These are phyloP conservation scores for Sorex maritimensis DNA, from an alignment of 2,797 vertebrate genomes.

Conservation along the genomic window DNA sequence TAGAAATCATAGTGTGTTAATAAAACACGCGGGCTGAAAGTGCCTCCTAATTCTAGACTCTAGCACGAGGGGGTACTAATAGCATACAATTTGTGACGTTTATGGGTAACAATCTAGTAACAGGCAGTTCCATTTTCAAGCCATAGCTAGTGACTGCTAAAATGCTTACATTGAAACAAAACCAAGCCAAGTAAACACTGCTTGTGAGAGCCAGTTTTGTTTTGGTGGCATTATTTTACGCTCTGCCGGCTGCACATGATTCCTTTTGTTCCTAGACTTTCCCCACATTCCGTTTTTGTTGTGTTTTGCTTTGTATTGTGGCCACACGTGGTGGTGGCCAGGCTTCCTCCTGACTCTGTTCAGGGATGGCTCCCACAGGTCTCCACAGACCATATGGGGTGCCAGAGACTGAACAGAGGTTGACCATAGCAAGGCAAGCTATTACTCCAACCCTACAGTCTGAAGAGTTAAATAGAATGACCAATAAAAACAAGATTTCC, in stretches of 20 bases:
- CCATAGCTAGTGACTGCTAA: background rate
- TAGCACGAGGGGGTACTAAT: conserved; percentile 1
- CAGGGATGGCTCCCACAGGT: no score
- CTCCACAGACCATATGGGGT: no score
- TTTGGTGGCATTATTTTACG: conserved; percentile 51
- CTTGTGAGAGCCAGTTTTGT: background rate
- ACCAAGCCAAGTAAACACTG: background rate
- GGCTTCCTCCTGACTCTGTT: no score
- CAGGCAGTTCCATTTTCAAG: conserved; percentile 62
- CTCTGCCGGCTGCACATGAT: no score
- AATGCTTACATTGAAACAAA: conserved; percentile 46
- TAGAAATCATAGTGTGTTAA: conserved; percentile 64
- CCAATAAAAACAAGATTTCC: conserved; percentile 25
- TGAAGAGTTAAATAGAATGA: conserved; percentile 26
- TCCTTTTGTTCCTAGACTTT: background rate
- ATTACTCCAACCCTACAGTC: no score
- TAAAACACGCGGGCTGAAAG: conserved; percentile 66
- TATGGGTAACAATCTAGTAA: conserved; percentile 16
- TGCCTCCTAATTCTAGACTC: conserved; percentile 58
- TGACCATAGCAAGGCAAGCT: no score
- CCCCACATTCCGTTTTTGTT: background rate
- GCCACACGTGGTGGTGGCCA: no score
- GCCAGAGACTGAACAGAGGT: no score
- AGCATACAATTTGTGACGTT: conserved; percentile 25
- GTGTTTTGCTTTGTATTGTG: no score